Evolutionary conservation across 2,113 vertebrate species (phyloP), one percentile per base, ranked within the genome.

Genomic region (Camelus dromedarius): DNA sequence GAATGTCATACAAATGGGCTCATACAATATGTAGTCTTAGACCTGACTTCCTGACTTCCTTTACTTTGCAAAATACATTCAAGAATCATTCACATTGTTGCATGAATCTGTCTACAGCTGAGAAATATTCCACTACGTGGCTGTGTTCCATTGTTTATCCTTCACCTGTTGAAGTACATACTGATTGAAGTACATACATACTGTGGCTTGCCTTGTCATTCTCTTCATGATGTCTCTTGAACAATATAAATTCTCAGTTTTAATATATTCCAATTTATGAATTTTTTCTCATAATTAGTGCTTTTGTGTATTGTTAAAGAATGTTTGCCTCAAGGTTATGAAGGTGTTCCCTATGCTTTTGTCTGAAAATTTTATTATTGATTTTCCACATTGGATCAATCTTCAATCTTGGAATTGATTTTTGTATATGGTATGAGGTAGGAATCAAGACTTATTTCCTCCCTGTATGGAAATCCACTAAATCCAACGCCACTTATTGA

Each of bases 201-300:
- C 20, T 48, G 38, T 56, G 28, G 42, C 48, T n/a, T 70, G 64
- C 38, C 32, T 70, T 93, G 89, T 86, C 24, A n/a, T 79, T 50
- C n/a, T 89, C 50, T 26, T 72, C 89, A 38, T 91, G 50, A 62
- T 96, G 42, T 48, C 83, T 83, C 94, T 89, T 58, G 52, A 89
- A 92, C 48, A 81, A 35, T 48, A 18, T 85, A 77, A 38, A 77
- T 77, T 88, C 73, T 89, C n/a, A 70, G 38, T 92, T 96, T 95
- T 93, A 92, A 80, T 86, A 72, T 50, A 26, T 26, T 73, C 38
- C 38, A 66, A 86, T 60, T 85, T 64, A 77, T 62, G 28, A 88
- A 56, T 2, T 2, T 75, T 48, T 15, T 18, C 20, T 82, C 46
- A n/a, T 38, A 52, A 24, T 66, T 72, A 81, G 77, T 54, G 28